Evolutionary conservation across 2,797 vertebrate species (phyloP), one percentile per base, ranked within the genome.

Genomic region (Anguilla obscura): DNA sequence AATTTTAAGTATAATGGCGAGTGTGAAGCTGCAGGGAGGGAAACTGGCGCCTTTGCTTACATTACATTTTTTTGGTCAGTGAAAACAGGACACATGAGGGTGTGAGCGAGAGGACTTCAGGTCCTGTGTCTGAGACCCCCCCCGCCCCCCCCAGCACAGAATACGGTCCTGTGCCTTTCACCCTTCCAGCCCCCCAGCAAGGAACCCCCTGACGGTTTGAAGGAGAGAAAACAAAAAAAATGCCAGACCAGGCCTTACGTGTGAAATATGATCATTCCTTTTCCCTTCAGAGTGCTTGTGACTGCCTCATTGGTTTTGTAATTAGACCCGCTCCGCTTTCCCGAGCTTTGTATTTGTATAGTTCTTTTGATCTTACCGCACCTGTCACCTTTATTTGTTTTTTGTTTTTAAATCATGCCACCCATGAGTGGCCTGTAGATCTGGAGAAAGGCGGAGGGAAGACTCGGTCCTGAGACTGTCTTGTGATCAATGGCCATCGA

Each of bases 401-500:
- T 21, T 24, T 3, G 24, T 3, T 63, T 6, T 71, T 30, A 6
- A 27, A 71, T 71, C 9, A 6, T 30, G n/a, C n/a, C 27, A n/a
- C 24, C 9, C 24, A 14, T 71, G 27, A 71, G 16, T 4, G 30
- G 30, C 3, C 16, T 10, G 33, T 69, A 30, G 16, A 71, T 33
- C 14, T n/a, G 7, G 1, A 12, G 3, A 40, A 33, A 76, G 16
- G 24, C 2, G 24, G 30, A 6, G 9, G 50, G 50, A 50, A 21
- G 83, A 76, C 54, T 16, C 36, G 33, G 50, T 50, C 1, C 33
- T 5, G 48, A 1, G 30, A 16, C 9, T 45, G 24, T 2, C 9
- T 85, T 56, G 56, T 45, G 86, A 88, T 85, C n/a, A 86, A 89
- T 84, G 10, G 36, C 30, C 6, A 27, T 88, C 56, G 33, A 45